Conservation (phyloP, 2,888 invertebrate species). For the Troglohyphantes excavatus region DNA sequence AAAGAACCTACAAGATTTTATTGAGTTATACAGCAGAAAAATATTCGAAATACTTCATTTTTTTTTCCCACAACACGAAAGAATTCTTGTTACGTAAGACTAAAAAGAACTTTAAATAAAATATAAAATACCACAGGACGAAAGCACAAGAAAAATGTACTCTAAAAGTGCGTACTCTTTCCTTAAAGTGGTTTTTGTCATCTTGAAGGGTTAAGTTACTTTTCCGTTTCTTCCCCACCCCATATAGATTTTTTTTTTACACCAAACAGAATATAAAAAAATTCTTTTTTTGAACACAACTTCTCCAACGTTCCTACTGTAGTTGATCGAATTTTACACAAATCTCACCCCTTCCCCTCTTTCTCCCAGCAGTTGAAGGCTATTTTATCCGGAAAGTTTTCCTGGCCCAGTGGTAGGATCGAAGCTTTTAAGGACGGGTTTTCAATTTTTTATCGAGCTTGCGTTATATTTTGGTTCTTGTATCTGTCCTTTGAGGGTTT, state of each 20-base stretch:
- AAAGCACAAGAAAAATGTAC: slow-evolving; percentile 56
- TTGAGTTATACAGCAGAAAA: neutral
- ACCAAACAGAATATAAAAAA: slow-evolving; percentile 16
- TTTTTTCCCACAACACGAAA: neutral
- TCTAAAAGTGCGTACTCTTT: slow-evolving; percentile 50
- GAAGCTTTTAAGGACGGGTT: slow-evolving; percentile 55
- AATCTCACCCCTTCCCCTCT: slow-evolving; percentile 10
- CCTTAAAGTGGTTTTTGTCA: slow-evolving; percentile 72
- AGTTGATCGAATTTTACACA: slow-evolving; percentile 72
- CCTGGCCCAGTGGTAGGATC: slow-evolving; percentile 8
- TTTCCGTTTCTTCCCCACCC: slow-evolving; percentile 13
- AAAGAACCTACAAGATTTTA: neutral
- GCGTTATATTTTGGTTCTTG: neutral
- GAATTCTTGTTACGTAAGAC: neutral
- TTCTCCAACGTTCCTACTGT: slow-evolving; percentile 37
- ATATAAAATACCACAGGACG: slow-evolving; percentile 36
- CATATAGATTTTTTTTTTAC: slow-evolving; percentile 28
- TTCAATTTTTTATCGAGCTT: slow-evolving; percentile 38
- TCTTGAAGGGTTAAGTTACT: slow-evolving; percentile 75
- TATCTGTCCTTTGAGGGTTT: neutral
- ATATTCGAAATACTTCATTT: neutral
- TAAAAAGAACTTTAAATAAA: slow-evolving; percentile 54
- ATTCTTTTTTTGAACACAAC: slow-evolving; percentile 19
- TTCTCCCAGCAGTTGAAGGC: slow-evolving; percentile 26
- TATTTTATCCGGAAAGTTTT: slow-evolving; percentile 40